Base-by-base conservation (phyloP, 2,797 vertebrate genomes). In the Parauchenoglanis punctatus region DNA sequence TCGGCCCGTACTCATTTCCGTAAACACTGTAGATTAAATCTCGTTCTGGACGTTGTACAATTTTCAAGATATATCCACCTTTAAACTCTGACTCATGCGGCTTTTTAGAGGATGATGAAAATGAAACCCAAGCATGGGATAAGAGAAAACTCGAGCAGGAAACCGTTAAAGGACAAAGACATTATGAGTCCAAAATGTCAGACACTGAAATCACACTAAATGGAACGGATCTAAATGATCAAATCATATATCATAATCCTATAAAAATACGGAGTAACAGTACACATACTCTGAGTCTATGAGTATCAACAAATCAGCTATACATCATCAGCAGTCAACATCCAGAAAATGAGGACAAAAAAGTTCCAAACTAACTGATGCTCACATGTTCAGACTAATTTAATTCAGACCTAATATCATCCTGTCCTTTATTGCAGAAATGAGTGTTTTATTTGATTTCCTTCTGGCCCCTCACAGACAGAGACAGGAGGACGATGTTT, bases 401-500 rank as follows among this genome's bases (percentile, higher is more conserved):
- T 11, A n/a, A 52, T 59, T 59, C 77, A 81, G 56, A 49, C 59
- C 25, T 81, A 58, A 58, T 31, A 31, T 54, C 7, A 31, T 77
- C 7, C 3, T 56, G 18, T 12, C 18, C 31, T 23, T 80, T 2
- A 35, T 58, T 59, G 7, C 20, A 59, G 83, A 75, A 31, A 15
- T 44, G n/a, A 81, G 72, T 72, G 3, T 92, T 91, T 89, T 90
- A 58, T 90, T 89, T 86, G 35, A 87, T 92, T 86, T 88, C 46
- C 90, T 91, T 86, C 86, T 87, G 83, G 61, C 1, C 40, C 59
- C 76, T 89, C 20, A 81, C 91, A 97, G 96, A 96, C 75, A 75
- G 87, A 90, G 95, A 95, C 91, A 94, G 96, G 90, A 95, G 87
- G 90, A 95, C 87, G 13, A 91, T 96, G 87, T 97, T 97, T 80